phyloP scores from a whole-genome alignment of 2,888 invertebrate genomes.

The Eupsilia transversa region DNA sequence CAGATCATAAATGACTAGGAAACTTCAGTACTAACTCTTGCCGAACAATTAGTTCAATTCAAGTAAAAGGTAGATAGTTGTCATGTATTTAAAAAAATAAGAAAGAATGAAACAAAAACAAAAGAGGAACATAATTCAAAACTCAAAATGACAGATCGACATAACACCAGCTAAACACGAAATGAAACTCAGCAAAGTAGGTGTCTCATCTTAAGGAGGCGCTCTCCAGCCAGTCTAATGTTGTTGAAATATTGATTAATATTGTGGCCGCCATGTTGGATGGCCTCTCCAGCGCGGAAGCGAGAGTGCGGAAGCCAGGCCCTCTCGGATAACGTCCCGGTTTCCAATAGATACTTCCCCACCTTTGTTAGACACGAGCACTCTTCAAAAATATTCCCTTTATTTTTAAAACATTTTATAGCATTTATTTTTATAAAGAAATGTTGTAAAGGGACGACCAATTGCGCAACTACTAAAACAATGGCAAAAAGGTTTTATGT shows the following conservation, averaged over 20 bases:
- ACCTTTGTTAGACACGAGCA: slow-evolving; percentile 81
- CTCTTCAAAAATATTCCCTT: slow-evolving; percentile 72
- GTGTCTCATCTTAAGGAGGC: slow-evolving; percentile 82
- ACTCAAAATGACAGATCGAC: slow-evolving; percentile 27
- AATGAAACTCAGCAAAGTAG: slow-evolving; percentile 77
- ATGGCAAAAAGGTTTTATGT: slow-evolving; percentile 49
- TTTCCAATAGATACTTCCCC: slow-evolving; percentile 80
- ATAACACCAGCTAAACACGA: slow-evolving; percentile 47
- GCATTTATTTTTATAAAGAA: slow-evolving; percentile 51
- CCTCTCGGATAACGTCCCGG: slow-evolving; percentile 80
- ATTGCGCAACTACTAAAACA: slow-evolving; percentile 79
- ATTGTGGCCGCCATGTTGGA: slow-evolving; percentile 90
- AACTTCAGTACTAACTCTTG: no score
- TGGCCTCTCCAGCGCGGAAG: slow-evolving; percentile 82
- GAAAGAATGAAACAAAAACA: background rate
- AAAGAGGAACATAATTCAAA: slow-evolving; percentile 9
- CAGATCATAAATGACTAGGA: no score
- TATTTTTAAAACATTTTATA: slow-evolving; percentile 57
- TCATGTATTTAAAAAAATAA: no score
- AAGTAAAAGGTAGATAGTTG: no score
- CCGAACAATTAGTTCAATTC: no score
- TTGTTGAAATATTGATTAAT: slow-evolving; percentile 91
- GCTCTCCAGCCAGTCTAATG: slow-evolving; percentile 80
- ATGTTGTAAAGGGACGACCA: slow-evolving; percentile 70
- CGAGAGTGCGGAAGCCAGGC: slow-evolving; percentile 79